Evolutionary conservation across 2,113 vertebrate species (phyloP), one percentile per base, ranked within the genome.

Genomic region (Mola mola): DNA sequence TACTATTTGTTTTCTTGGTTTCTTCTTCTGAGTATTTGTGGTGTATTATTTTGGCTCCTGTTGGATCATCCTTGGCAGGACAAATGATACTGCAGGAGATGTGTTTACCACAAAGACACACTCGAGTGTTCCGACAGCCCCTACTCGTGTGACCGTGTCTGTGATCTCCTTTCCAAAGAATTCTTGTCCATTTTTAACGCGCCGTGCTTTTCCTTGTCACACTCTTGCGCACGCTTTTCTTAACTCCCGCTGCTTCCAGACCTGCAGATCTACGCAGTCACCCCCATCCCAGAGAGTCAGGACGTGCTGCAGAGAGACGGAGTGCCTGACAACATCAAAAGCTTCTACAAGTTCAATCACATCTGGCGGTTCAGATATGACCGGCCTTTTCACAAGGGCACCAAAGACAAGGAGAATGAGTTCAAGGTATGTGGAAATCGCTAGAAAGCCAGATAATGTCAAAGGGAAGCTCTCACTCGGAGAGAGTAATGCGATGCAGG

Each of bases 301-400:
- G 97, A 98, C 57, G 96, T 98, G 17, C 90, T 99, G 58, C 96
- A 98, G 86, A 93, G 96, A 61, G 96, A 99, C 0, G 96, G 96
- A 1, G 94, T 99, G 66, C 96, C 96, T 0, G 96, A 99, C 91
- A 98, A 98, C 83, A 98, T 99, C 90, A 98, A 98, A 82, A 98
- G 96, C 86, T 98, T 98, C 89, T 99, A 99, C 86, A 98, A 97
- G 93, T 96, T 98, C 81, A 98, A 99, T 88, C 95, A 98, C 74
- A 98, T 99, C 88, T 98, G 96, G 97, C 91, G 96, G 79, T 99
- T 98, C 82, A 92, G 97, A 74, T 98, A 98, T 4, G 97, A 99
- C 90, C 91, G 97, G 15, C 97, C 97, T 0, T 98, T 99, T 83
- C 97, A 99, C 92, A 98, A 98, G 88, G 97, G 97, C 60, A 94